Base-by-base conservation (phyloP, 2,797 vertebrate genomes). In the Diceros bicornis region DNA sequence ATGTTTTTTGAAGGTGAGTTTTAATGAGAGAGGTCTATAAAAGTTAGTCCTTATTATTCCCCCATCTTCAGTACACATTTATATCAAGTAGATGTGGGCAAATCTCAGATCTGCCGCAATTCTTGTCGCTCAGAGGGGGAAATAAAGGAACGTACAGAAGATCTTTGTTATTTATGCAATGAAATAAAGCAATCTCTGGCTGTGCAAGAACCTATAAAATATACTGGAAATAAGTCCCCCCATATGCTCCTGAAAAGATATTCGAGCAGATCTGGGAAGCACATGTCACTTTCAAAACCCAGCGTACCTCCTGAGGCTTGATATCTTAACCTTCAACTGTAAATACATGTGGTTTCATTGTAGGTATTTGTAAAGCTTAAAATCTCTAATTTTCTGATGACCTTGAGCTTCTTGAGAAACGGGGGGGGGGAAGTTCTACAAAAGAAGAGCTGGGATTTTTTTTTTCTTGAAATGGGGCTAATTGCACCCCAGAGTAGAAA, bases 1-100 rank as follows among this genome's bases (percentile, higher is more conserved):
- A 92, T 98, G 97, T 97, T 98, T 98, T 98, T 86, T 98, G 98
- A 99, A 99, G 98, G 98, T 98, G 98, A 99, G 97, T 98, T 98
- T 98, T 99, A 99, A 99, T 98, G 98, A 98, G 97, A 96, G 77
- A 97, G 93, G 89, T 97, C 97, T 98, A 97, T 98, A 98, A 99
- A 99, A 98, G 94, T 98, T 97, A 98, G 96, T 95, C 88, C 84
- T 97, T 97, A 96, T 98, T 97, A 98, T 96, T 98, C 93, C 74
- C 81, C 87, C 77, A 79, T 95, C 90, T 96, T 97, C 23, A 2
- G 74, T 72, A 96, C 52, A 94, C 69, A 83, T 98, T 97, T 98
- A 97, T 94, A 97, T 96, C 87, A 95, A 97, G 85, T 89, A 74
- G 91, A 97, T 66, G 71, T 95, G 97, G 14, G 34, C 74, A 85